Percentiles rank a stretch among this genome's conserved stretches.
These are phyloP conservation scores for Notolepis coatsorum DNA, from an alignment of 2,797 vertebrate genomes.

Conservation along the genomic window DNA sequence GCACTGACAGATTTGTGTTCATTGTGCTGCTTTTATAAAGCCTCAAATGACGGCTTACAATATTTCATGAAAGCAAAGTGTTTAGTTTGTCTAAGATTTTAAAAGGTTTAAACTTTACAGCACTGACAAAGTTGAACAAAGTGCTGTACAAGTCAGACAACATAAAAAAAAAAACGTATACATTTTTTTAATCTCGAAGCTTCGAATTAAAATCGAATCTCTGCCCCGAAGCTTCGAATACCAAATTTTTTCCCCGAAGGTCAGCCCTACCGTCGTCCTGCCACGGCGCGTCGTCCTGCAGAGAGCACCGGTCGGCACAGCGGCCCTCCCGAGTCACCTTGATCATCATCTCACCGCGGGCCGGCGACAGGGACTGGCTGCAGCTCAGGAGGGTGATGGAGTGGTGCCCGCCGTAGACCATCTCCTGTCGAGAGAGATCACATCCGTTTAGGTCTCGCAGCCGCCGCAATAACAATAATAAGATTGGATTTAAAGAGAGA, in stretches of 20 bases:
- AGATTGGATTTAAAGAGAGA: not conserved
- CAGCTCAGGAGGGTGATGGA: slow-evolving; percentile 85
- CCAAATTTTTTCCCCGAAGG: not conserved
- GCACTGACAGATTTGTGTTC: too few species aligned
- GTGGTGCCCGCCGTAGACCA: slow-evolving; percentile 84
- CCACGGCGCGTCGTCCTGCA: slow-evolving; percentile 77
- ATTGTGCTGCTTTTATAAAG: too few species aligned
- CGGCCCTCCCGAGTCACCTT: slow-evolving; percentile 82
- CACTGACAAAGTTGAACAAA: not conserved
- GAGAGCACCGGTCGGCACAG: slow-evolving; percentile 76
- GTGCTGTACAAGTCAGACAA: not conserved
- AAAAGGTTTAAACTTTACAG: not conserved
- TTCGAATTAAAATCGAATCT: not conserved
- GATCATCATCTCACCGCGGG: slow-evolving; percentile 88
- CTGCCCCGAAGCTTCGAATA: not conserved
- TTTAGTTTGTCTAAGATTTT: not conserved
- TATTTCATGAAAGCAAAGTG: too few species aligned
- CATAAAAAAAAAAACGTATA: not conserved
- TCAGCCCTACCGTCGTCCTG: slow-evolving; percentile 82
- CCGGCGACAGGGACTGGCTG: slow-evolving; percentile 80
- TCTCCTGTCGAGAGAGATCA: slow-evolving; percentile 81
- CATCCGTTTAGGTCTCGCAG: not conserved
- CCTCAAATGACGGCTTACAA: too few species aligned
- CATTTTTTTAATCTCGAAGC: not conserved
- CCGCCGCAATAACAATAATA: too few species aligned